Conservation (phyloP, 2,113 vertebrate species). For the Microtus oregoni region DNA sequence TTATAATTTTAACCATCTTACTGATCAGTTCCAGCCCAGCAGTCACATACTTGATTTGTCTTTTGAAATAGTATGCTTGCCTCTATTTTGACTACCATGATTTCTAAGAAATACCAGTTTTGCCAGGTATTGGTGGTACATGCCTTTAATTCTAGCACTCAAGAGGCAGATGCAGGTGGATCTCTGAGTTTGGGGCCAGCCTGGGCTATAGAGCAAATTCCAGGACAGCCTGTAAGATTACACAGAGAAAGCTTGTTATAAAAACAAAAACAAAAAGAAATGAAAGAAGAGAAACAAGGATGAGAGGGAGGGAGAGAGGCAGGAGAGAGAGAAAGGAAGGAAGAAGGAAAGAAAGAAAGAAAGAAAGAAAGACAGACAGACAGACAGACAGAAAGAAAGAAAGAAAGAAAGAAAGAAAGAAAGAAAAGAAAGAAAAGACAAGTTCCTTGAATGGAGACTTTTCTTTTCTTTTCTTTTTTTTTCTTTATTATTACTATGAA, state of each 20-base stretch:
- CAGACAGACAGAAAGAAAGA: no score
- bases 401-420: no score
- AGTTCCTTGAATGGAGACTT: not conserved
- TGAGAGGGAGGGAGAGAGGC: not conserved
- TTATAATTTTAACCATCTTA: slow-evolving; percentile 34
- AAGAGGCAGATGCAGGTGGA: not conserved
- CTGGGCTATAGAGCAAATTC: not conserved
- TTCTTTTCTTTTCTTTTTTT: no score
- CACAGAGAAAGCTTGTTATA: not conserved
- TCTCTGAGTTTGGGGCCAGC: not conserved
- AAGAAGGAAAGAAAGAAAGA: not conserved
- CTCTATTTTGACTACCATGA: not conserved
- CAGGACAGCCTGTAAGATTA: not conserved
- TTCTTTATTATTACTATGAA: not conserved
- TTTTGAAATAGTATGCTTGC: not conserved
- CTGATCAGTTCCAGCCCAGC: not conserved
- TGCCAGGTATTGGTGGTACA: not conserved
- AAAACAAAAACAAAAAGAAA: not conserved
- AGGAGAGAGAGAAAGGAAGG: rapidly evolving
- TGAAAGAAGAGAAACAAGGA: not conserved
- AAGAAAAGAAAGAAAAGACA: no score
- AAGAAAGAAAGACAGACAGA: not conserved
- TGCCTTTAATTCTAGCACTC: not conserved
- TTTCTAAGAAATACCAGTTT: not conserved
- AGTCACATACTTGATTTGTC: not conserved